Evolutionary conservation across 1,140 invertebrate species (phyloP).

Genomic region (Zaprionus africanus): DNA sequence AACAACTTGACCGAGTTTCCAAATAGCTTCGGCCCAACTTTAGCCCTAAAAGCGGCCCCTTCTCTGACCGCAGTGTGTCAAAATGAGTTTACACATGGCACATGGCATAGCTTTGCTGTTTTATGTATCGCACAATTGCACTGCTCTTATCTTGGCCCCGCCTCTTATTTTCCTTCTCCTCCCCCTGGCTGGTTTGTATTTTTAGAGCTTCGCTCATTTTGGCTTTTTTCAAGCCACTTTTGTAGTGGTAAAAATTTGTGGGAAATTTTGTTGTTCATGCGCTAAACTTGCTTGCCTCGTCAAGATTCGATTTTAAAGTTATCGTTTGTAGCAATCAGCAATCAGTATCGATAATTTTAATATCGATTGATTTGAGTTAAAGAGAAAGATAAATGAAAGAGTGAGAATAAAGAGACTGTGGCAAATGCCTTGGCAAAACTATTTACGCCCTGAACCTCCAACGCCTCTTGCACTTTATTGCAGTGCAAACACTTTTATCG

Average conservation of each 20-base stretch:
- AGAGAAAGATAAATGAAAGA: background rate
- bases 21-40: slow-evolving; percentile 16
- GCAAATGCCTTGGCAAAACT: too few species aligned
- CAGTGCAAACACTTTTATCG: slow-evolving; percentile 1
- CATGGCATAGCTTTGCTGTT: slow-evolving; percentile 12
- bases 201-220: slow-evolving; percentile 59
- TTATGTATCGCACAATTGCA: slow-evolving; percentile 36
- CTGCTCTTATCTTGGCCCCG: slow-evolving; percentile 16
- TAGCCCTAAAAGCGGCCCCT: background rate
- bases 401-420: background rate
- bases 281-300: background rate
- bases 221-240: slow-evolving; percentile 39
- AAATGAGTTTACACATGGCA: slow-evolving; percentile 58
- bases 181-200: slow-evolving; percentile 37
- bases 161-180: background rate
- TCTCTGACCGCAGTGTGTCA: slow-evolving; percentile 46
- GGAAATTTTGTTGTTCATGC: slow-evolving; percentile 49
- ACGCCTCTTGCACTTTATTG: background rate
- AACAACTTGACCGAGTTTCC: slow-evolving; percentile 54
- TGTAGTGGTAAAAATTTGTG: slow-evolving; percentile 52
- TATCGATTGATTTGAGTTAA: background rate
- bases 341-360: background rate
- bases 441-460: background rate
- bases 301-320: background rate
- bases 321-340: background rate